Percentiles rank a stretch among this genome's conserved stretches.
phyloP scores from a whole-genome alignment of 30 jellyfish, hydroid and myxozoan genomes.

The Cassiopea andromeda region DNA sequence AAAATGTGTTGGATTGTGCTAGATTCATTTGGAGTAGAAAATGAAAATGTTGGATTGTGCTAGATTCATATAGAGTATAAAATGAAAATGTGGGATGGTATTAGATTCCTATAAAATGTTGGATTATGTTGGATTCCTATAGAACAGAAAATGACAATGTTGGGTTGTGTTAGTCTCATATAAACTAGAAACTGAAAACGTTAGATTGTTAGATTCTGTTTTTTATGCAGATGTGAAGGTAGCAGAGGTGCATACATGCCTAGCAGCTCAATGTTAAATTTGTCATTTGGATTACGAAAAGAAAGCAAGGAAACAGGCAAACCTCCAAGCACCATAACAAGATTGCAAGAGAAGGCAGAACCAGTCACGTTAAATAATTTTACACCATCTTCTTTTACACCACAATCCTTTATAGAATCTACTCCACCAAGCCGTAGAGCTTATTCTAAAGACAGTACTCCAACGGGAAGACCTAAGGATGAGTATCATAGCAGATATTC shows the following conservation, averaged over 20 bases:
- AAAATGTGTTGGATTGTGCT: too few relatives aligned
- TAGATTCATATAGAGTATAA: too few relatives aligned
- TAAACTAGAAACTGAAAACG: too few relatives aligned
- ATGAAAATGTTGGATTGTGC: too few relatives aligned
- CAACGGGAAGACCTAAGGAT: slow-evolving; percentile 33
- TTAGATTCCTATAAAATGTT: too few relatives aligned
- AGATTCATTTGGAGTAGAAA: too few relatives aligned
- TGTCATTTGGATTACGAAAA: slow-evolving; percentile 88
- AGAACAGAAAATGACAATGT: too few relatives aligned
- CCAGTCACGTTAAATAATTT: neutral
- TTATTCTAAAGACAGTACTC: neutral
- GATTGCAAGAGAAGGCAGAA: slow-evolving; percentile 71
- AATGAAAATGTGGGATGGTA: too few relatives aligned
- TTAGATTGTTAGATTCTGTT: neutral
- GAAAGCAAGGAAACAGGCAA: slow-evolving; percentile 47
- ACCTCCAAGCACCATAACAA: slow-evolving; percentile 38
- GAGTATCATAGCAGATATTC: neutral
- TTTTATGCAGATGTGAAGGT: slow-evolving; percentile 39
- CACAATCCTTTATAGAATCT: slow-evolving; percentile 11
- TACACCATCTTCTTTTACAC: neutral
- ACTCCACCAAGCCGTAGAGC: slow-evolving; percentile 35
- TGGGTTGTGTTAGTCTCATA: too few relatives aligned
- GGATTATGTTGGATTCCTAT: too few relatives aligned
- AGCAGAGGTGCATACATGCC: slow-evolving; percentile 79
- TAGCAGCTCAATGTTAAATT: slow-evolving; percentile 68